A percentile compares a stretch with the other conserved stretches of the same genome.
Evolutionary conservation across 2,797 vertebrate species (phyloP).

Genomic region (Pseudomugil gertrudae): DNA sequence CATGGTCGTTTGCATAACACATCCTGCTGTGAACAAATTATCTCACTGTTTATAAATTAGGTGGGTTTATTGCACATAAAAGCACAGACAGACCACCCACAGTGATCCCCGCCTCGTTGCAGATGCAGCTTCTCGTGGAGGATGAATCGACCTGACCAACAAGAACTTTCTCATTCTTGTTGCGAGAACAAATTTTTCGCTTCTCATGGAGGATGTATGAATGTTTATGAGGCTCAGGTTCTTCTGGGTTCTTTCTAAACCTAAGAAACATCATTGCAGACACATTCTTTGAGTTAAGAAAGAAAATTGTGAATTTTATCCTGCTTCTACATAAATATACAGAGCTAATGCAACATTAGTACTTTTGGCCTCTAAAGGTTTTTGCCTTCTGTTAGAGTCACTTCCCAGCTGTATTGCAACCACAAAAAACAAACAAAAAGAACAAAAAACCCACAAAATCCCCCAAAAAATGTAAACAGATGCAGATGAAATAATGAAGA

Average conservation of each 20-base stretch:
- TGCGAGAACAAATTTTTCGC: too few species aligned
- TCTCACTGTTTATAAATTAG: too few species aligned
- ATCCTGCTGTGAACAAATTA: too few species aligned
- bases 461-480: neutral
- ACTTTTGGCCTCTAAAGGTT: slow-evolving; percentile 47
- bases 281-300: slow-evolving; percentile 37
- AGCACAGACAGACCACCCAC: too few species aligned
- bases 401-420: slow-evolving; percentile 54
- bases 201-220: too few species aligned
- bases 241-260: neutral
- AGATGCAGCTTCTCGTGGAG: too few species aligned
- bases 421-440: neutral
- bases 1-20: too few species aligned
- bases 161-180: too few species aligned
- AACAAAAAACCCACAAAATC: neutral
- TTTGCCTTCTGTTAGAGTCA: slow-evolving; percentile 46
- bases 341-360: neutral
- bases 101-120: too few species aligned
- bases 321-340: neutral
- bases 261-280: neutral
- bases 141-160: too few species aligned
- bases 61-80: too few species aligned
- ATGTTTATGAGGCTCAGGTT: neutral
- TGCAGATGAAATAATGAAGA: neutral
- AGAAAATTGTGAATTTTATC: neutral